A percentile compares a stretch with the other conserved stretches of the same genome.
Evolutionary conservation across 1,140 invertebrate genomes (phyloP).

Genomic region (Neoseiulus cucumeris): DNA sequence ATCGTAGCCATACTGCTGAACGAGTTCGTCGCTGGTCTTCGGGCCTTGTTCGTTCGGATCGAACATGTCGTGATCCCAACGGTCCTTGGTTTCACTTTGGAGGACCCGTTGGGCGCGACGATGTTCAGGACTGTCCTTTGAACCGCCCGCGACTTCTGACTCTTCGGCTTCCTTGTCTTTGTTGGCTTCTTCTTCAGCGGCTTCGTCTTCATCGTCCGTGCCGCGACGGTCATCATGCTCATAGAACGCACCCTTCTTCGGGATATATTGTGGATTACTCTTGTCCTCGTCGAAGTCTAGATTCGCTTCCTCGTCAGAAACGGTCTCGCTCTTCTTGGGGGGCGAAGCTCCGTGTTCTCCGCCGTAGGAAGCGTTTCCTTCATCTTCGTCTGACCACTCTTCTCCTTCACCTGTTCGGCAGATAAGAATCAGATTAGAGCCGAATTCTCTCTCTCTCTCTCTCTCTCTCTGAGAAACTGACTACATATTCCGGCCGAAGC

Average conservation of each 20-base stretch:
- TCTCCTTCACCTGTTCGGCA: too few relatives aligned
- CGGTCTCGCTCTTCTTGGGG: too few relatives aligned
- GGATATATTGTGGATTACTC: conserved; percentile 89
- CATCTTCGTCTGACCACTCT: too few relatives aligned
- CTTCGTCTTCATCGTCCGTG: conserved; percentile 36
- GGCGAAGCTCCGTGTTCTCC: too few relatives aligned
- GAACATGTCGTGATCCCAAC: conserved; percentile 77
- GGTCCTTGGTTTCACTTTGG: conserved; percentile 27
- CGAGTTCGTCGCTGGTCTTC: conserved; percentile 64
- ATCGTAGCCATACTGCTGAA: conserved; percentile 78
- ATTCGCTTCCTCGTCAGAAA: conserved; percentile 17
- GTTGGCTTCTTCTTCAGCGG: conserved; percentile 19
- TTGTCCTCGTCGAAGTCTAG: conserved; percentile 81
- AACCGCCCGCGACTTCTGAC: conserved; percentile 26
- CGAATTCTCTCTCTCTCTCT: too few relatives aligned
- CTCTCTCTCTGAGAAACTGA: too few relatives aligned
- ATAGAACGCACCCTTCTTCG: conserved; percentile 83
- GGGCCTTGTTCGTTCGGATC: conserved; percentile 58
- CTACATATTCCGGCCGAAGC: too few relatives aligned
- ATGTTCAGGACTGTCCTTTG: conserved; percentile 11
- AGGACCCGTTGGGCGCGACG: background rate
- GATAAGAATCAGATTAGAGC: too few relatives aligned
- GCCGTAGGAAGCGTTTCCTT: too few relatives aligned
- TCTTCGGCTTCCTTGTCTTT: conserved; percentile 14
- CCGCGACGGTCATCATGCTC: conserved; percentile 64